Conservation (phyloP, 2,888 invertebrate genomes). For the Pristionchus exspectatus region DNA sequence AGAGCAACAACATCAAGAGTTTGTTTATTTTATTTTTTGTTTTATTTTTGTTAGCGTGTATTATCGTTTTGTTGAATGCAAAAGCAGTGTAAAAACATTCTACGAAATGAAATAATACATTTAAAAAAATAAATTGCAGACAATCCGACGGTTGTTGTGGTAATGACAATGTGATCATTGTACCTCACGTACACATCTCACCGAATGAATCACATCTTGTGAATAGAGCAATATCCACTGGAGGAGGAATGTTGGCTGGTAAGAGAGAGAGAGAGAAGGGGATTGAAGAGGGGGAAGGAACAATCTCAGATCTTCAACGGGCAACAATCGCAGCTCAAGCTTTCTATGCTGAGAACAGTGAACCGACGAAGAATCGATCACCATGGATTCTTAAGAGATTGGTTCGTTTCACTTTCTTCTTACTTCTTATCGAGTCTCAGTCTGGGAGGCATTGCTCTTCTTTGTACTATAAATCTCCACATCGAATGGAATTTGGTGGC, state of each 20-base stretch:
- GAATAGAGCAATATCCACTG: slow-evolving; percentile 77
- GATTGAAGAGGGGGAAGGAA: neutral
- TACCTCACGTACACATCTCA: slow-evolving; percentile 77
- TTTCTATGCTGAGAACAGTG: slow-evolving; percentile 76
- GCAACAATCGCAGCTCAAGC: slow-evolving; percentile 78
- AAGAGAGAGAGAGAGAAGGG: neutral
- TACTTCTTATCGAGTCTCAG: neutral
- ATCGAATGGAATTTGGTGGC: neutral
- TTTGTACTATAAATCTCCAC: neutral
- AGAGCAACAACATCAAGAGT: slow-evolving; percentile 35
- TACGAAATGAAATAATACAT: no score
- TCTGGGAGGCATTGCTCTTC: neutral
- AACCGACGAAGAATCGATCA: slow-evolving; percentile 70
- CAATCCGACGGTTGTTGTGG: slow-evolving; percentile 64
- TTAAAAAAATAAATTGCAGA: neutral
- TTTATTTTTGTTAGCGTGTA: neutral
- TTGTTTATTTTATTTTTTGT: neutral
- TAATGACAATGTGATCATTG: slow-evolving; percentile 77
- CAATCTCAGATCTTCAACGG: slow-evolving; percentile 76
- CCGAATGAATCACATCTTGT: slow-evolving; percentile 75
- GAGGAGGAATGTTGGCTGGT: slow-evolving; percentile 78
- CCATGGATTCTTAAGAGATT: slow-evolving; percentile 78
- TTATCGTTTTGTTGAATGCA: no score
- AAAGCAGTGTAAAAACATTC: no score
- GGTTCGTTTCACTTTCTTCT: slow-evolving; percentile 57